Base-by-base conservation (phyloP, 1,140 invertebrate genomes). In the Trachelipus rathkii region DNA sequence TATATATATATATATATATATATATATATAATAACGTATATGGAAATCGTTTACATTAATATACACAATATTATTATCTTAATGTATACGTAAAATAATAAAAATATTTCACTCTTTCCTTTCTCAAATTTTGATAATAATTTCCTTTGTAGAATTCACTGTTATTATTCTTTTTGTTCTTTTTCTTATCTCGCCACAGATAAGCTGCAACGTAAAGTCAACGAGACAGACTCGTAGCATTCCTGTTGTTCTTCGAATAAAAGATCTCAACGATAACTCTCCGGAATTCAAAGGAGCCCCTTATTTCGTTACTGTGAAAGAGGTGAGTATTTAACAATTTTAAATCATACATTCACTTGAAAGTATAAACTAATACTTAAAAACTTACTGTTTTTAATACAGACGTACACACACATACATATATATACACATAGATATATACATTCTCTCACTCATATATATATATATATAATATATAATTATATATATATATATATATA, bases 221-320 rank as follows among this genome's bases (percentile, higher is more conserved):
- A 91, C 91, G 10, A 90, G 90, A 83, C 84, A 85, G 67, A 89
- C 90, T 82, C 88, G 91, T 76, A 93, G 90, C 43, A 93, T 95
- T 84, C 93, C 93, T 66, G 90, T 95, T 72, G 94, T 96, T 82
- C 93, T 95, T 67, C 88, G 93, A 84, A 90, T 95, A 74, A 92
- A 92, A n/a, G 93, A 95, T 85, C 89, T 94, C 82, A 96, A 96
- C 83, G 93, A 96, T 84, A 95, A 95, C 85, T 89, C 90, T 44
- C 84, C 83, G 13, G 19, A 82, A 43, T 84, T 83, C 71, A 69
- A 67, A 81, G 91, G 91, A 81, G 90, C 90, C 50, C 91, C 92
- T 21, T 95, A 95, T 83, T 90, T 92, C 84, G 90, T 92, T 44
- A 91, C 89, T 68, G 90, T 95, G 73, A 91, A 93, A n/a, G 93